These are phyloP conservation scores for Asarcornis scutulata DNA, from an alignment of 2,113 vertebrate species.

Conservation along the genomic window DNA sequence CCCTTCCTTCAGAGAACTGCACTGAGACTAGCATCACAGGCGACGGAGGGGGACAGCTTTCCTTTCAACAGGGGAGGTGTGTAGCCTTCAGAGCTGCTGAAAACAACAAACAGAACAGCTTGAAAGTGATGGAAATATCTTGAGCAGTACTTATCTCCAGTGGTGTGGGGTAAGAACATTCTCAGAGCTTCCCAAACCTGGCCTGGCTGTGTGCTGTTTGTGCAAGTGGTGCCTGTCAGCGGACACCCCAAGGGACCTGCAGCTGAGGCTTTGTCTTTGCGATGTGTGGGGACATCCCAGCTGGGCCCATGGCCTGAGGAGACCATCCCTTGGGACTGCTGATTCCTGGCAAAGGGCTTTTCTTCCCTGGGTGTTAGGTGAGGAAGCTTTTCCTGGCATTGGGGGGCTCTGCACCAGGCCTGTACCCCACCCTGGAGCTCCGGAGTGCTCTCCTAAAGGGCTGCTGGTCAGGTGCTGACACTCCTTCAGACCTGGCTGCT, in stretches of 20 bases:
- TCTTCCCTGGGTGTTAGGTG: neutral
- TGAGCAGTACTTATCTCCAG: neutral
- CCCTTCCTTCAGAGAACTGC: neutral
- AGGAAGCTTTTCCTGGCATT: neutral
- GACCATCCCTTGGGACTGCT: neutral
- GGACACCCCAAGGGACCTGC: neutral
- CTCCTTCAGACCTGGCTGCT: neutral
- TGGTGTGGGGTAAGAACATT: neutral
- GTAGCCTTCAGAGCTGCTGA: neutral
- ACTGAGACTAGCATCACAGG: accelerated
- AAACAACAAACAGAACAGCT: neutral
- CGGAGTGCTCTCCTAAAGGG: no score
- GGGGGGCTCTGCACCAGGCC: neutral
- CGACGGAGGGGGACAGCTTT: neutral
- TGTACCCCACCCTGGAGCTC: neutral
- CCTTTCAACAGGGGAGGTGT: neutral
- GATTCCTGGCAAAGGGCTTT: neutral
- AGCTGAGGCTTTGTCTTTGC: neutral
- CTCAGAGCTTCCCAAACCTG: accelerated
- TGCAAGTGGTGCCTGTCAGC: neutral
- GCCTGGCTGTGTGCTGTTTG: neutral
- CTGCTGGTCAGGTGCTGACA: neutral
- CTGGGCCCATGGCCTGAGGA: neutral
- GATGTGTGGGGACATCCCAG: neutral
- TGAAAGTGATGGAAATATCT: neutral